A percentile compares a stretch with the other conserved stretches of the same genome.
These are phyloP conservation scores for Trichomalopsis sarcophagae DNA, from an alignment of 1,140 invertebrate genomes.

Conservation along the genomic window DNA sequence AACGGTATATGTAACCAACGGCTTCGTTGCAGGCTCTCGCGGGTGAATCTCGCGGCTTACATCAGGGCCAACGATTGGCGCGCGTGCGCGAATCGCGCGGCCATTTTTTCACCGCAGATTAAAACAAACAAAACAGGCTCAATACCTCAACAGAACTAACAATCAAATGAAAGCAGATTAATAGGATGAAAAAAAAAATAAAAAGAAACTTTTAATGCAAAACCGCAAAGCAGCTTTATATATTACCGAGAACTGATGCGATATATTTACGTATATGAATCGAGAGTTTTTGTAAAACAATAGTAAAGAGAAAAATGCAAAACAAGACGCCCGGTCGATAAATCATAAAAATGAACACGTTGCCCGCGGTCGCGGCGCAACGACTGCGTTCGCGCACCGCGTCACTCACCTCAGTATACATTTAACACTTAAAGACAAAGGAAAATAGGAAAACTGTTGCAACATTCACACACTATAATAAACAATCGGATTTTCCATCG, in stretches of 20 bases:
- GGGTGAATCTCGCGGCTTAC: neutral
- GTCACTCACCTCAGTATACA: constrained; percentile 43
- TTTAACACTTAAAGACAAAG: constrained; percentile 35
- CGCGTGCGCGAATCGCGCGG: constrained; percentile 7
- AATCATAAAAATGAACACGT: constrained; percentile 38
- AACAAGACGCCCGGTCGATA: constrained; percentile 42
- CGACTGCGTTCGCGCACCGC: constrained; percentile 62
- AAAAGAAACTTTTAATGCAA: neutral
- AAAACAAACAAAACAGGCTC: constrained; percentile 70
- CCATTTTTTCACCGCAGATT: constrained; percentile 54
- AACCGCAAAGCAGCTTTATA: constrained; percentile 68
- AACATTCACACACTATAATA: constrained; percentile 25
- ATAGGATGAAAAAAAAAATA: constrained; percentile 8
- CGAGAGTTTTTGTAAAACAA: constrained; percentile 48
- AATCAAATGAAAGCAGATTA: constrained; percentile 73
- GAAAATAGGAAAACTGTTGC: constrained; percentile 38
- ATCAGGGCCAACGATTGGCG: neutral
- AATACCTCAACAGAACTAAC: constrained; percentile 72
- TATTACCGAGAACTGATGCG: constrained; percentile 65
- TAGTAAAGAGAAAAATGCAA: constrained; percentile 25
- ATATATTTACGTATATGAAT: constrained; percentile 74
- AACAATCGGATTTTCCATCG: constrained; percentile 52
- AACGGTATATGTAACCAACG: neutral
- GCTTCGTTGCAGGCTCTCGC: neutral
- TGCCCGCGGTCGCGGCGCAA: constrained; percentile 61